Base-by-base conservation (phyloP, 2,888 invertebrate species). In the Yponomeuta sedellus region DNA sequence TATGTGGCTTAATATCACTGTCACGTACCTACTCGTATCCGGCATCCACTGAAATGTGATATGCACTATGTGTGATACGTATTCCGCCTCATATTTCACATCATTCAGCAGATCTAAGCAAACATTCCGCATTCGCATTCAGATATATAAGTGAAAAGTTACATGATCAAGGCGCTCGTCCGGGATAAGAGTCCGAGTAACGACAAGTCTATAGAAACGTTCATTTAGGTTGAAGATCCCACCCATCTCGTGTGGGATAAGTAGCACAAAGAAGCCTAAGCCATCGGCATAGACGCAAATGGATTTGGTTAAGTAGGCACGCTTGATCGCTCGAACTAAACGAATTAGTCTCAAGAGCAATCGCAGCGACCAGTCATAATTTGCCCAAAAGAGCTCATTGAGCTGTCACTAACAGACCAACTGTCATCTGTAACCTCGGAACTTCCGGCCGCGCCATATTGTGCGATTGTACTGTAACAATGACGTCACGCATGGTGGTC, bases 401-500 rank as follows among this genome's bases (percentile, higher is more conserved):
- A 52, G 44, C 44, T 52, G 44, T 52, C 44, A 52, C 22, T 5
- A 59, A 12, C 12, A 3, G 59, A 10, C 59, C 59, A 59, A 20
- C 25, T 20, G 59, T 59, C 59, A 20, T 52, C 16, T 12, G 44
- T 52, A 11, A 20, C 12, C 20, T 25, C 59, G 59, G 59, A 59
- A 59, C 59, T 59, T 59, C 59, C 59, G 59, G 20, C 59, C 20
- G 8, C 10, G 19, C 5, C 20, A 20, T 59, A 59, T 59, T 59
- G 25, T 59, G 22, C 22, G 25, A 11, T 59, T 59, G 11, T 11
- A 10, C 25, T 4, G 62, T 10, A 10, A 62, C 28, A 62, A n/a
- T n/a, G 62, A 62, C 28, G 39, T 62, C 62, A 62, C 44, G 44
- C 44, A 52, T 19, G 62, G 62, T 62, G 59, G 59, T 59, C 34